phyloP scores from a whole-genome alignment of 2,888 invertebrate genomes.

The Diarsia brunnea region DNA sequence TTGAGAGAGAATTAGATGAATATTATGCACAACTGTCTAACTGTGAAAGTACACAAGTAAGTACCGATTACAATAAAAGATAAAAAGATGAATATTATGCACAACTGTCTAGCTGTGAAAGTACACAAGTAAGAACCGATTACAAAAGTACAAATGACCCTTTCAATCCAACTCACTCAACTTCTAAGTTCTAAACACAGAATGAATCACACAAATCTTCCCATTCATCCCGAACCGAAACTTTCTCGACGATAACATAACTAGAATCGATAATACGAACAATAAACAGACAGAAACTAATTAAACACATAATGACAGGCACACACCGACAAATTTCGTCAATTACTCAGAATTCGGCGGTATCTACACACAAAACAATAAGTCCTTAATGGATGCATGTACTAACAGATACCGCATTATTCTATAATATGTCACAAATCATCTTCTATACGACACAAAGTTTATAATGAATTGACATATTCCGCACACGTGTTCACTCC shows the following conservation, averaged over 20 bases:
- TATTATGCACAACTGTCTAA: background rate
- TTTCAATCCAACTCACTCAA: conserved; percentile 22
- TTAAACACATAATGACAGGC: conserved; percentile 77
- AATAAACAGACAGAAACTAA: conserved; percentile 78
- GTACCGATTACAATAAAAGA: background rate
- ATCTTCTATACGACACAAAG: conserved; percentile 87
- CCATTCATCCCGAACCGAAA: conserved; percentile 55
- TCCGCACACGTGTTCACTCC: conserved; percentile 85
- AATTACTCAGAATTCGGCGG: conserved; percentile 84
- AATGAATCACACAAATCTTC: conserved; percentile 55
- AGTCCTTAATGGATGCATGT: conserved; percentile 82
- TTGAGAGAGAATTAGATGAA: background rate
- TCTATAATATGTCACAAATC: conserved; percentile 90
- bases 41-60: background rate
- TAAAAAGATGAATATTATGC: background rate
- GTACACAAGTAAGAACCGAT: background rate
- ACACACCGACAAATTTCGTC: conserved; percentile 79
- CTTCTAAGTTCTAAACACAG: conserved; percentile 54
- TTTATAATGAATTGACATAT: conserved; percentile 91
- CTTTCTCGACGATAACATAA: conserved; percentile 66
- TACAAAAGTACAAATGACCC: conserved; percentile 18
- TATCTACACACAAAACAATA: conserved; percentile 83
- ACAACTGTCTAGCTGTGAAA: background rate
- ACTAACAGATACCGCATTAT: conserved; percentile 87
- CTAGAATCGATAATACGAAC: conserved; percentile 74